Evolutionary conservation across 2,797 vertebrate genomes (phyloP).

Genomic region (Tangara arthus): DNA sequence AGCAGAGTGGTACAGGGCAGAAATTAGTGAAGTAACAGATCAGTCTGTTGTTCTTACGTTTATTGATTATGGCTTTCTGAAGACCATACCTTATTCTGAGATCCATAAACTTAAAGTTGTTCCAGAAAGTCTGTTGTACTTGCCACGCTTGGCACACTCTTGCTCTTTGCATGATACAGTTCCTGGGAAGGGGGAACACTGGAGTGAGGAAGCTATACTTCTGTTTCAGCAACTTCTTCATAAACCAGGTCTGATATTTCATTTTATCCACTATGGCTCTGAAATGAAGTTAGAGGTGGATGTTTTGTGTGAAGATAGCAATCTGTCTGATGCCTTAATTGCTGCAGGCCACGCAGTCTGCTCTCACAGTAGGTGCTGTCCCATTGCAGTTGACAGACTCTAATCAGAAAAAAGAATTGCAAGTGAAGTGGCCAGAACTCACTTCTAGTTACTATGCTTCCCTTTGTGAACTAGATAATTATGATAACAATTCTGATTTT

Average conservation of each 20-base stretch:
- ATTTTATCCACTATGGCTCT: conserved; percentile 73
- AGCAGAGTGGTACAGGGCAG: conserved; percentile 84
- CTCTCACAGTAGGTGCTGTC: not conserved
- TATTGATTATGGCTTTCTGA: conserved; percentile 82
- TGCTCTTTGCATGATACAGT: conserved; percentile 78
- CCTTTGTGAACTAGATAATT: not conserved
- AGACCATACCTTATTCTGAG: conserved; percentile 64
- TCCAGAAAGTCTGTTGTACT: conserved; percentile 68
- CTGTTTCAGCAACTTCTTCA: conserved; percentile 79
- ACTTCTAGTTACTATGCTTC: not conserved
- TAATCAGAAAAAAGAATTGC: not conserved
- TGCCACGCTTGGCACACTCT: conserved; percentile 79
- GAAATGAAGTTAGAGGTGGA: conserved; percentile 80
- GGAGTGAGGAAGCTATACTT: conserved; percentile 79
- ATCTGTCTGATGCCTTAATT: conserved; percentile 71
- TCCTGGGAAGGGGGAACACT: conserved; percentile 72
- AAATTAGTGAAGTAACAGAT: conserved; percentile 72
- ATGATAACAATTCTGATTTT: not conserved
- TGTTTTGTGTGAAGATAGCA: conserved; percentile 66
- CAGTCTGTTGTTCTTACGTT: conserved; percentile 71
- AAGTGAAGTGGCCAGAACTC: not conserved
- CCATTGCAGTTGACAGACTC: not conserved
- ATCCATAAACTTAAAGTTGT: conserved; percentile 75
- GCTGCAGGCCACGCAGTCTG: conserved; percentile 55
- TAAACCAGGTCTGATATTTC: conserved; percentile 75